Evolutionary conservation across 2,888 invertebrate species (phyloP).

Genomic region (Drosophila ustulata): DNA sequence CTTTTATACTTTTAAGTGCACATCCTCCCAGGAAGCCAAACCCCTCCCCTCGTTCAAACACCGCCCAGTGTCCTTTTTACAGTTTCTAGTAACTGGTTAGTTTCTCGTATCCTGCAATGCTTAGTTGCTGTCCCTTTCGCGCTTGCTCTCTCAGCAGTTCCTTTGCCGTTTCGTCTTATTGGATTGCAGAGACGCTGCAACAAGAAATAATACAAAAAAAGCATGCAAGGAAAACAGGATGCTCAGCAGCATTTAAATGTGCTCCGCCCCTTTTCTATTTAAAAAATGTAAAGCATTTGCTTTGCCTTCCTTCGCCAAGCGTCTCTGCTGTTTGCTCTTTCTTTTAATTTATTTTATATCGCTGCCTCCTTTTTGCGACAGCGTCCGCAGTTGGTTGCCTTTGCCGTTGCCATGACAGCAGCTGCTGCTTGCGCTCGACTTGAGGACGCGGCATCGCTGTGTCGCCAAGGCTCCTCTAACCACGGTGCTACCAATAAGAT

Average conservation of each 20-base stretch:
- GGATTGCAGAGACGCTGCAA: constrained; percentile 62
- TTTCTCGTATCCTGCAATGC: constrained; percentile 39
- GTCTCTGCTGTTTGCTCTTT: constrained; percentile 63
- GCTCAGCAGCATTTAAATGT: constrained; percentile 76
- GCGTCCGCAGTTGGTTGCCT: constrained; percentile 33
- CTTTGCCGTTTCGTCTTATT: constrained; percentile 75
- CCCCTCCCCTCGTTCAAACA: not conserved
- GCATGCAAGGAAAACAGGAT: constrained; percentile 36
- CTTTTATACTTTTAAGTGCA: constrained; percentile 79
- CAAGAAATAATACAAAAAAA: constrained; percentile 42
- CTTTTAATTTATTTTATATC: constrained; percentile 79
- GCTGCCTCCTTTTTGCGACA: constrained; percentile 54
- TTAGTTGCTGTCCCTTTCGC: constrained; percentile 49
- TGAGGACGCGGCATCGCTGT: constrained; percentile 62
- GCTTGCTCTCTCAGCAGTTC: constrained; percentile 36
- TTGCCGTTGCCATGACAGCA: constrained; percentile 37
- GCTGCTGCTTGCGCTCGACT: constrained; percentile 54
- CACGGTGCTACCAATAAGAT: constrained; percentile 73
- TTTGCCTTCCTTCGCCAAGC: constrained; percentile 46
- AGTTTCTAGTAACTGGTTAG: constrained; percentile 34
- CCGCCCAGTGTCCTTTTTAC: constrained; percentile 2
- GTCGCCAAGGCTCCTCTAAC: constrained; percentile 59
- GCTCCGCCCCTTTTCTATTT: constrained; percentile 83
- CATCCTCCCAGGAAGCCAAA: constrained; percentile 31
- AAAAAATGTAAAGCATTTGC: constrained; percentile 75